Evolutionary conservation across 1,140 invertebrate genomes (phyloP).

Genomic region (Thaumetopoea pityocampa): DNA sequence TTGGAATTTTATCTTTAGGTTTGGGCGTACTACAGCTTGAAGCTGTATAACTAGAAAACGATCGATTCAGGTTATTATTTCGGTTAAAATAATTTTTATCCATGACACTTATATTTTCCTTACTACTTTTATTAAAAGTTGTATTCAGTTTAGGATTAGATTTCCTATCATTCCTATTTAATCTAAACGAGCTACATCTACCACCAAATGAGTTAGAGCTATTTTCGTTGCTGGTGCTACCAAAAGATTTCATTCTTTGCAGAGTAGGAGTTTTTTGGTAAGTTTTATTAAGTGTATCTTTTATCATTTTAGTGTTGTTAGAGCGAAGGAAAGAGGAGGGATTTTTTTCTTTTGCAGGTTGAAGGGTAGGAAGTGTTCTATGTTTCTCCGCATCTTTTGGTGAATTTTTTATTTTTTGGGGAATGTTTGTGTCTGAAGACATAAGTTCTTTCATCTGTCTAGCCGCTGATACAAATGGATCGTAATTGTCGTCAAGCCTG

Average conservation of each 20-base stretch:
- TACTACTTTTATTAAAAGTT: slow-evolving; percentile 69
- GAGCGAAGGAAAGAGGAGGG: slow-evolving; percentile 32
- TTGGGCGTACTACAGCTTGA: slow-evolving; percentile 64
- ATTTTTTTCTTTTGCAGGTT: slow-evolving; percentile 48
- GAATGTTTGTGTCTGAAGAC: slow-evolving; percentile 68
- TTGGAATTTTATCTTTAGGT: slow-evolving; percentile 68
- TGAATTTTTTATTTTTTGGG: slow-evolving; percentile 54
- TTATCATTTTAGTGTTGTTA: slow-evolving; percentile 64
- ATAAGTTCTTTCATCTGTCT: slow-evolving; percentile 74
- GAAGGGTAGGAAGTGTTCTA: slow-evolving; percentile 59
- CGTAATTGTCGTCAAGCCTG: slow-evolving; percentile 68
- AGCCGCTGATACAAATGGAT: slow-evolving; percentile 70
- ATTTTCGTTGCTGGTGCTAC: slow-evolving; percentile 64
- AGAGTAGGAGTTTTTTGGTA: slow-evolving; percentile 68
- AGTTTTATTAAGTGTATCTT: slow-evolving; percentile 69
- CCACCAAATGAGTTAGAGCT: slow-evolving; percentile 50
- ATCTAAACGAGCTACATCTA: slow-evolving; percentile 65
- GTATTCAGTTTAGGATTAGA: slow-evolving; percentile 61
- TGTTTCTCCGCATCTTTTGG: slow-evolving; percentile 61
- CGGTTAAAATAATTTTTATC: slow-evolving; percentile 60
- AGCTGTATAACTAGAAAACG: slow-evolving; percentile 62
- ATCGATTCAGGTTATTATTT: slow-evolving; percentile 56
- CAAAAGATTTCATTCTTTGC: slow-evolving; percentile 72
- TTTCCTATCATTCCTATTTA: slow-evolving; percentile 65
- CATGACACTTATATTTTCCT: slow-evolving; percentile 58